Evolutionary conservation across 2,797 vertebrate species (phyloP).

Genomic region (Pipistrellus kuhlii): DNA sequence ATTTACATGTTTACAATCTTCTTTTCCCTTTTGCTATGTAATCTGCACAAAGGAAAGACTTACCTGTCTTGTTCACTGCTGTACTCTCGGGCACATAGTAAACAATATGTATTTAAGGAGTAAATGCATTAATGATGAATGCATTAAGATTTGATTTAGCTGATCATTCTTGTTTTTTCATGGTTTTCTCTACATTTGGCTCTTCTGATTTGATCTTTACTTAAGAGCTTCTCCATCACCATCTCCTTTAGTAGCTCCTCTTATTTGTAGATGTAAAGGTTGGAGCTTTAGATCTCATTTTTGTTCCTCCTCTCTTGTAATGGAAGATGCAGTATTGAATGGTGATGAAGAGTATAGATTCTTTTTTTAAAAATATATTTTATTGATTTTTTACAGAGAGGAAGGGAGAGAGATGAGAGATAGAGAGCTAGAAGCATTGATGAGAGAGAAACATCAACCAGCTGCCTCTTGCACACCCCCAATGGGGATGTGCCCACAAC

Average conservation of each 20-base stretch:
- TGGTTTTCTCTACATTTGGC: background rate
- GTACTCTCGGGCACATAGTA: background rate
- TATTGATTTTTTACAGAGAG: too few species aligned
- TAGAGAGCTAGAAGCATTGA: too few species aligned
- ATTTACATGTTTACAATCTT: background rate
- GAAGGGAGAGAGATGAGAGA: too few species aligned
- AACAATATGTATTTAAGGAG: background rate
- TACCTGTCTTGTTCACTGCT: background rate
- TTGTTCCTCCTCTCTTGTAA: background rate
- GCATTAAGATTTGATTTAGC: background rate
- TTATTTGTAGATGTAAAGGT: background rate
- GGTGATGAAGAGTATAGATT: background rate
- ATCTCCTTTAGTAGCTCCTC: background rate
- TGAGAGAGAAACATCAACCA: too few species aligned
- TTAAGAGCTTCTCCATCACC: background rate
- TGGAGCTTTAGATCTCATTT: background rate
- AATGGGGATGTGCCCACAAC: too few species aligned
- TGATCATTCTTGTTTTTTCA: background rate
- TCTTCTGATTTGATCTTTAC: background rate
- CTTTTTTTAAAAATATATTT: background rate
- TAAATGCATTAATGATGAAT: background rate
- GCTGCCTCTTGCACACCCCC: too few species aligned
- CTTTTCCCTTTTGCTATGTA: background rate
- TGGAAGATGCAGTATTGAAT: background rate
- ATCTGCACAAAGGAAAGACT: background rate